Evolutionary conservation across 2,888 invertebrate genomes (phyloP), one percentile per base, ranked within the genome.

Genomic region (Phragmatobia fuliginosa): DNA sequence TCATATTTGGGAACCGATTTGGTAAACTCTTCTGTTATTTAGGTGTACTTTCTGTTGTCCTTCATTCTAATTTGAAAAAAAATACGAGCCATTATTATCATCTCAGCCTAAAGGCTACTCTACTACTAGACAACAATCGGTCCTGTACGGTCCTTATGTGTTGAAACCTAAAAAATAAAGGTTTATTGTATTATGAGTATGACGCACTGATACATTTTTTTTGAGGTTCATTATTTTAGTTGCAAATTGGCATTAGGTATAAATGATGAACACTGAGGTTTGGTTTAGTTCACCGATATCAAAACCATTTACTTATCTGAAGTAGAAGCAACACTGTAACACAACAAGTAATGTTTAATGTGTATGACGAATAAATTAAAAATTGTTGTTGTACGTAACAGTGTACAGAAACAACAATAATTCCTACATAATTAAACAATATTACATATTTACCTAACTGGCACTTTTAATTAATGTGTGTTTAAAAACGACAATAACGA

Each of bases 401-500:
- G 45, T n/a, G 21, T n/a, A n/a, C 8, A 49, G 10, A 21, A n/a
- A n/a, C 45, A 7, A 49, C n/a, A 49, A 49, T 49, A 49, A 49
- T 21, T 49, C 10, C 1, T 21, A 10, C 11, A 52, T 52, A 25
- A 25, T 52, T 25, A 45, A 45, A 45, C 11, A 25, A 25, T 25
- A 25, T 14, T 25, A 25, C 25, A 28, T 14, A 28, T 10, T 21
- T 49, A 63, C 7, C 10, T 49, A 49, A 49, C 33, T 56, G 61
- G 69, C 21, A 66, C 32, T 73, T 45, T 28, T 71, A 75, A 74
- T 73, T 77, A 73, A 78, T 73, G 77, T 83, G 79, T 87, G 86
- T 86, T 87, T 86, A 87, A 83, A 85, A 85, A 83, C 78, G 82
- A 86, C 76, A 84, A 84, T 85, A 88, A 84, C 84, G 81, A 84